Conservation (phyloP, 1,140 invertebrate species). For the Adoxophyes honmai region DNA sequence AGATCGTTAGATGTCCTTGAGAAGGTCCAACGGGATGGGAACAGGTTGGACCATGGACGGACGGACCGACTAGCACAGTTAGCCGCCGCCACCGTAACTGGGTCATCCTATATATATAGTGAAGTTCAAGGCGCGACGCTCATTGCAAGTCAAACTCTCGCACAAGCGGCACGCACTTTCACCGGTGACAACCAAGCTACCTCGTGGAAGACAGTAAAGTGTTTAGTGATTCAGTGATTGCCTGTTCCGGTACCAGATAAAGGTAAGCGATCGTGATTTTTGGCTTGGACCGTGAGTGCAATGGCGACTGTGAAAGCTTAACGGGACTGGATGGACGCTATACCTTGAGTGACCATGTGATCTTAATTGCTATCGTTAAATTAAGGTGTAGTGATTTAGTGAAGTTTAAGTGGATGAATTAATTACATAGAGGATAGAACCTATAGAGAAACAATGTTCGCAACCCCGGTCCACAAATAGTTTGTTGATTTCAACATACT, state of each 20-base stretch:
- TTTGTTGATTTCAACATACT: too few species aligned
- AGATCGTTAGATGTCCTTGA: constrained; percentile 47
- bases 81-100: constrained; percentile 55
- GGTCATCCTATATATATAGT: constrained; percentile 74
- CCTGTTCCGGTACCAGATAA: constrained; percentile 40
- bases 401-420: too few species aligned
- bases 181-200: constrained; percentile 55
- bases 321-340: constrained; percentile 22
- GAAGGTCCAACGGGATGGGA: constrained; percentile 62
- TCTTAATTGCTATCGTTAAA: constrained; percentile 1
- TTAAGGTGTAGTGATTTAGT: background rate
- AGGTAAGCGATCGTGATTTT: constrained; percentile 55
- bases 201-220: constrained; percentile 55
- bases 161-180: constrained; percentile 69
- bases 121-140: constrained; percentile 71
- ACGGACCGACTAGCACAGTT: constrained; percentile 63
- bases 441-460: too few species aligned
- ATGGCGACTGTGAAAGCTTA: constrained; percentile 40
- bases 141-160: constrained; percentile 70
- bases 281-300: constrained; percentile 23
- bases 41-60: constrained; percentile 56
- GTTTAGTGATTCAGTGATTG: constrained; percentile 68
- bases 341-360: constrained; percentile 20
- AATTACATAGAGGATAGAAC: too few species aligned
- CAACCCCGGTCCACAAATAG: too few species aligned